Base-by-base conservation (phyloP, 37 sponge, comb jelly and placozoan species). In the Mnemiopsis leidyi region DNA sequence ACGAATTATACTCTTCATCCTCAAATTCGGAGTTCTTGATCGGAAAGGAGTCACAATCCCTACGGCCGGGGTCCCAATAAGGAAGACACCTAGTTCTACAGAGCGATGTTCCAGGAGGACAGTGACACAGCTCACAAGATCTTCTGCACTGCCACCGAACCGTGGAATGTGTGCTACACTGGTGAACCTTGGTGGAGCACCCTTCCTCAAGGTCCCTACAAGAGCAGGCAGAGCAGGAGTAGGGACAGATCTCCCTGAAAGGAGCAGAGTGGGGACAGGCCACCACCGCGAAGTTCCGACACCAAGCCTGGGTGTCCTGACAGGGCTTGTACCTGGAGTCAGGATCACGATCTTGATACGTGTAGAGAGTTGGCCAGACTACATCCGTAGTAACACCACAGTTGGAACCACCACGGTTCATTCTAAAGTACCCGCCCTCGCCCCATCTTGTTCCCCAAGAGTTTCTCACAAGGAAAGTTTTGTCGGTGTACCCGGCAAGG, bases 51-150 rank as follows among this genome's bases (percentile, higher is more conserved):
- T 71, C 25, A 71, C 75, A 28, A 13, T 28, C 3, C n/a, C n/a
- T 71, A 5, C 5, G n/a, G 75, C 30, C 75, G 3, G 5, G 30
- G 30, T 71, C n/a, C 75, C 75, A 71, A 25, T 71, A 71, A 2
- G 75, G 75, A 13, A 71, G 3, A 71, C 75, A 71, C n/a, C n/a
- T 13, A 23, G 75, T 71, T 28, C 75, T n/a, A 71, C 75, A 71
- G 75, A 71, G 75, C n/a, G 75, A n/a, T 2, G 75, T 71, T 23
- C 75, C 75, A 28, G 75, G 75, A 28, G 75, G 75, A 71, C 75
- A 71, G 2, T 71, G 25, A 71, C 75, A 71, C 30, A 71, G 20
- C 5, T 28, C 75, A 71, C 75, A 71, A 13, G 75, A 71, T 28
- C 75, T 71, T 25, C 30, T 71, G 20, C 75, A 71, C n/a, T 3